Base-by-base conservation (phyloP, 2,888 invertebrate genomes). In the Alcis repandata region DNA sequence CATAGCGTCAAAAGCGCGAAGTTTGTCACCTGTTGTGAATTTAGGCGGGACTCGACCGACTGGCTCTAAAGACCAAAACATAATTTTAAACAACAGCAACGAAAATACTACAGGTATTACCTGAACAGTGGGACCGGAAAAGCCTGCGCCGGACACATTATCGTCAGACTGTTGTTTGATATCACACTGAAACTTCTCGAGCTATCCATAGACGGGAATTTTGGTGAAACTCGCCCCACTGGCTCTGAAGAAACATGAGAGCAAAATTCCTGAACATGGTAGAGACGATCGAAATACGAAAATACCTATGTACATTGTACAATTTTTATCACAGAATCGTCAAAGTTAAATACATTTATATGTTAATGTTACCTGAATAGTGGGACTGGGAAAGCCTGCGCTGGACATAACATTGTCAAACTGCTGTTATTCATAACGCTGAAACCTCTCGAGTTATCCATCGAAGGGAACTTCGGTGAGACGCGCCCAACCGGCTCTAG, bases 351-450 rank as follows among this genome's bases (percentile, higher is more conserved):
- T 41, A 41, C 7, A 8, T 8, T 17, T 20, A 19, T 7, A 8
- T 13, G 13, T 13, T 32, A 67, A 51, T 70, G 38, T 92, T 95
- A 96, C 96, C 96, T 96, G 94, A 95, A 95, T 73, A 94, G 88
- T 78, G 96, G 96, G 83, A 96, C 95, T 68, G 96, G 96, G 90
- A 95, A 97, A 27, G 96, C 96, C 87, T 96, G 96, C 19, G 96
- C 96, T 63, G 96, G 96, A 87, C 96, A 97, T 75, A 96, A 89
- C 70, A 97, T 84, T 49, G 96, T 95, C 77, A 96, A 91, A 83
- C 94, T 94, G 76, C 84, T 84, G 70, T 89, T 87, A 77, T 90
- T 78, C 71, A 89, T 82, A 74, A 89, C 87, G 82, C 95, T 94
- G 87, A 95, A 95, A 74, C 95, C 94, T 82, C 94, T 94, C 72